A percentile compares a stretch with the other conserved stretches of the same genome.
phyloP scores from a whole-genome alignment of 2,113 vertebrate genomes.

The Myrmecobius fasciatus region DNA sequence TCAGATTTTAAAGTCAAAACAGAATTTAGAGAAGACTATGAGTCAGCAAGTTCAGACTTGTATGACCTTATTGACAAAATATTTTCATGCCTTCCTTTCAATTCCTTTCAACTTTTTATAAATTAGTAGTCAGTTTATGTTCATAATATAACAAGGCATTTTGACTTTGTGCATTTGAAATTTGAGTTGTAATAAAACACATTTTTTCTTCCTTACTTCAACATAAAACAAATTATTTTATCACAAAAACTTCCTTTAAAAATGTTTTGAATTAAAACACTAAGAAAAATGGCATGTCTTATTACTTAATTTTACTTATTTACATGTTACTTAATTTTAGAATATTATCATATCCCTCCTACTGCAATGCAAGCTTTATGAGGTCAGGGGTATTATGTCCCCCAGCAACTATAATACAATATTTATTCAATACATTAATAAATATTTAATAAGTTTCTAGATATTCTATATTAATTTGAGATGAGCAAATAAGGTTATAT shows the following conservation, averaged over 20 bases:
- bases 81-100: background rate
- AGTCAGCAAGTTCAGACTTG: background rate
- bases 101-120: background rate
- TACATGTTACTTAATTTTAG: background rate
- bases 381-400: background rate
- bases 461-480: background rate
- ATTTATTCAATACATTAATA: background rate
- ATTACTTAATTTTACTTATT: background rate
- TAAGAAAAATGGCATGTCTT: background rate
- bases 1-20: background rate
- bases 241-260: background rate
- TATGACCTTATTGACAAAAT: background rate
- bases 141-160: background rate
- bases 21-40: background rate
- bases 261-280: background rate
- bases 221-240: background rate
- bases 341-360: background rate
- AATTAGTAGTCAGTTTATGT: background rate
- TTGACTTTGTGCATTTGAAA: background rate
- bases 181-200: background rate
- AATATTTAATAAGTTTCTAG: background rate
- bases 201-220: background rate
- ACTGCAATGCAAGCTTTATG: background rate
- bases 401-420: background rate
- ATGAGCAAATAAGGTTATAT: background rate